Conservation (phyloP, 1,140 invertebrate species). For the Ladona fulva region DNA sequence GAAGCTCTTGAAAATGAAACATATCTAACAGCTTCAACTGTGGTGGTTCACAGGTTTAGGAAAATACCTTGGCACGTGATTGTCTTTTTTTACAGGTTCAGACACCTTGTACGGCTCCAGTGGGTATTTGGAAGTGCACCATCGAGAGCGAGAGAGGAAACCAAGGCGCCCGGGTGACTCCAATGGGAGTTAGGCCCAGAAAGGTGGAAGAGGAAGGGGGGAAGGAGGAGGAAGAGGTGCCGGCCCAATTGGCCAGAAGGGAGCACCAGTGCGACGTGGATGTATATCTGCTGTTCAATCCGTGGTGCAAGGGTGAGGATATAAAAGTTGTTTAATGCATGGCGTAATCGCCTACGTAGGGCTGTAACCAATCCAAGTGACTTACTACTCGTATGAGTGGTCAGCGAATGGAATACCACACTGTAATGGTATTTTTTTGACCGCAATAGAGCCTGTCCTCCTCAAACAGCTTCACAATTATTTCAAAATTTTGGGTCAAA, state of each 20-base stretch:
- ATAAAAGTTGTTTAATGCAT: too few species aligned
- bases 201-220: background rate
- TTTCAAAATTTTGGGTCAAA: too few species aligned
- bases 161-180: background rate
- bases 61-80: background rate
- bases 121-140: slow-evolving; percentile 53
- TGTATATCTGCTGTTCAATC: slow-evolving; percentile 74
- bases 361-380: too few species aligned
- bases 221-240: background rate
- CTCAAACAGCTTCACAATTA: too few species aligned
- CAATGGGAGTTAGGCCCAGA: background rate
- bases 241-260: background rate
- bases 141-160: slow-evolving; percentile 46
- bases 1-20: too few species aligned
- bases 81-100: slow-evolving; percentile 37
- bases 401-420: too few species aligned
- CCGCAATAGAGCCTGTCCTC: too few species aligned
- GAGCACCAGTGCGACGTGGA: slow-evolving; percentile 44
- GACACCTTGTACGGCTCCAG: slow-evolving; percentile 44
- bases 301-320: slow-evolving; percentile 68
- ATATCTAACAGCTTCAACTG: too few species aligned
- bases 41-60: too few species aligned
- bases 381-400: too few species aligned
- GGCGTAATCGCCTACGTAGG: too few species aligned
- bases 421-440: too few species aligned